A percentile compares a stretch with the other conserved stretches of the same genome.
These are phyloP conservation scores for Lamellibrachia satsuma DNA, from an alignment of 2,888 invertebrate genomes.

Conservation along the genomic window DNA sequence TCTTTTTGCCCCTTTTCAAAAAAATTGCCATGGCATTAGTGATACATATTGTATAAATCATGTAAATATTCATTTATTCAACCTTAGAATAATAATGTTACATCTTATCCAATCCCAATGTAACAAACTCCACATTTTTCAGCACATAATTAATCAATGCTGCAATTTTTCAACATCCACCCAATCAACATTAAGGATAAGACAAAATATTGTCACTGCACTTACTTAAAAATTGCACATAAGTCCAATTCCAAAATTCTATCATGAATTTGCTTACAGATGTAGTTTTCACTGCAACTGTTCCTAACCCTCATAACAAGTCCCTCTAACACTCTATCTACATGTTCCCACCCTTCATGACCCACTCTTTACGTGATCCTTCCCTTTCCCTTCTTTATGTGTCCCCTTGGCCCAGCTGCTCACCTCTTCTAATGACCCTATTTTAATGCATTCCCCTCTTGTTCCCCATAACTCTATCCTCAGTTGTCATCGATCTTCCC, in stretches of 20 bases:
- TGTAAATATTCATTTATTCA: no score
- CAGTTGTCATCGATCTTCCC: not conserved
- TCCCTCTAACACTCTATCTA: not conserved
- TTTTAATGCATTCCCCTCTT: slow-evolving; percentile 1
- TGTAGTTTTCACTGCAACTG: not conserved
- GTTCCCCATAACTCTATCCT: not conserved
- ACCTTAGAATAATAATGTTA: not conserved
- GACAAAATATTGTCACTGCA: no score
- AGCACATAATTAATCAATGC: not conserved
- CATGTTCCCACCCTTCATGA: not conserved
- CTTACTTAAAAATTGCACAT: not conserved
- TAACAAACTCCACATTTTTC: no score
- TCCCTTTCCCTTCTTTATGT: not conserved
- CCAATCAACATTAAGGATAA: not conserved
- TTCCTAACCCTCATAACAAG: not conserved
- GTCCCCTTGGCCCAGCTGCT: not conserved
- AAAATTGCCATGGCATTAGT: no score
- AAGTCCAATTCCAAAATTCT: not conserved
- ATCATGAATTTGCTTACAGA: not conserved
- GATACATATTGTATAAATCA: no score
- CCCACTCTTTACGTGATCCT: not conserved
- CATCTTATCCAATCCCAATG: not conserved
- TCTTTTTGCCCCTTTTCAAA: not conserved
- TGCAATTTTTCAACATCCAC: not conserved
- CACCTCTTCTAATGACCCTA: not conserved